Evolutionary conservation across 2,797 vertebrate genomes (phyloP).

Genomic region (Pseudochirops corinnae): DNA sequence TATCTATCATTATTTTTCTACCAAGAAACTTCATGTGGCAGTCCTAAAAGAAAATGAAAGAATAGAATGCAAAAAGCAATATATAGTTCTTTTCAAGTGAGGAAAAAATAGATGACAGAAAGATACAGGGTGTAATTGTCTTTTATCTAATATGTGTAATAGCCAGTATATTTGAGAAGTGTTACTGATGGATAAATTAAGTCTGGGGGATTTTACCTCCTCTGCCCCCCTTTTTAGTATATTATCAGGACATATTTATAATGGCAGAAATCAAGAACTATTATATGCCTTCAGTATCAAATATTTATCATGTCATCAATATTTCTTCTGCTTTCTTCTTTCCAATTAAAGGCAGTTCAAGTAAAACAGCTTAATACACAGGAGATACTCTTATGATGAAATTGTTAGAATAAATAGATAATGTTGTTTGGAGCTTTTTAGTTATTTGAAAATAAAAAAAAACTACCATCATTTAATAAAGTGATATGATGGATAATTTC

Average conservation of each 20-base stretch:
- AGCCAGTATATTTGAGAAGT: slow-evolving; percentile 33
- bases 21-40: background rate
- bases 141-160: background rate
- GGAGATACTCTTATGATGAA: background rate
- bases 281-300: background rate
- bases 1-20: background rate
- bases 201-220: background rate
- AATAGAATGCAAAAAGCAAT: background rate
- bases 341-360: slow-evolving; percentile 41
- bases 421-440: background rate
- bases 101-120: background rate
- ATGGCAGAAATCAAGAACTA: slow-evolving; percentile 52
- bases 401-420: slow-evolving; percentile 40
- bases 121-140: background rate
- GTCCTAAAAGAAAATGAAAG: slow-evolving; percentile 16
- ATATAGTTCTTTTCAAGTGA: background rate
- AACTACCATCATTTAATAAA: background rate
- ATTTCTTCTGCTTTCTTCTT: slow-evolving; percentile 58
- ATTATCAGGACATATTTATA: slow-evolving; percentile 56
- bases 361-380: slow-evolving; percentile 2
- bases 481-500: background rate
- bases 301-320: slow-evolving; percentile 23
- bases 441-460: slow-evolving; percentile 39
- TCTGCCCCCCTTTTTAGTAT: background rate
- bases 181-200: slow-evolving; percentile 39